Conservation (phyloP, 92 coral and sea anemone genomes). For the Muricea muricata region DNA sequence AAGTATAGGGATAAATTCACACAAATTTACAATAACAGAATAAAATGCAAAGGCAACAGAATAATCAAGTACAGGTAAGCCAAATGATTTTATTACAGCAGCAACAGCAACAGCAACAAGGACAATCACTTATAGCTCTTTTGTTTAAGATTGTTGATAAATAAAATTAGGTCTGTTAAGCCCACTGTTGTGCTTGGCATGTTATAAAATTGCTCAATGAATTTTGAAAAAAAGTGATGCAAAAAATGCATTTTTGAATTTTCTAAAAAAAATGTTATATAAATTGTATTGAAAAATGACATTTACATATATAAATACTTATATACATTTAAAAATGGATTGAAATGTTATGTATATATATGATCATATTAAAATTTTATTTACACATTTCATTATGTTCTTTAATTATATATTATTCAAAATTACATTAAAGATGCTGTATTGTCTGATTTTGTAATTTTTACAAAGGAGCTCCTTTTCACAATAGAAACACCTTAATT, state of each 20-base stretch:
- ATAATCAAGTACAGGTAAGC: too few species aligned
- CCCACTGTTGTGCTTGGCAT: too few species aligned
- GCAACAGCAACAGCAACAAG: conserved; percentile 28
- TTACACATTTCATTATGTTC: too few species aligned
- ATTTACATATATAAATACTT: too few species aligned
- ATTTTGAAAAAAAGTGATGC: too few species aligned
- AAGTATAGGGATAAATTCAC: not conserved
- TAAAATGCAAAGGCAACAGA: not conserved
- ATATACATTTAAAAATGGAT: too few species aligned
- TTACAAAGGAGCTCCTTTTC: not conserved
- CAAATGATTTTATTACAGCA: not conserved
- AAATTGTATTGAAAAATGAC: not conserved
- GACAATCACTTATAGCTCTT: conserved; percentile 24
- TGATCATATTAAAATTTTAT: not conserved
- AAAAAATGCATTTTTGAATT: too few species aligned
- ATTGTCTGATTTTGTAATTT: not conserved
- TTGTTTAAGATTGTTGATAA: conserved; percentile 13
- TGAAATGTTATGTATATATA: too few species aligned
- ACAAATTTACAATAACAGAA: not conserved
- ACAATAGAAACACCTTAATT: too few species aligned
- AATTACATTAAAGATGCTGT: not conserved
- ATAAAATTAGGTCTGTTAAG: not conserved
- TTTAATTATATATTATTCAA: not conserved
- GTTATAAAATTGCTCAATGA: too few species aligned
- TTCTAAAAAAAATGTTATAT: too few species aligned